Base-by-base conservation (phyloP, 2,797 vertebrate genomes). In the Acanthornis magna region DNA sequence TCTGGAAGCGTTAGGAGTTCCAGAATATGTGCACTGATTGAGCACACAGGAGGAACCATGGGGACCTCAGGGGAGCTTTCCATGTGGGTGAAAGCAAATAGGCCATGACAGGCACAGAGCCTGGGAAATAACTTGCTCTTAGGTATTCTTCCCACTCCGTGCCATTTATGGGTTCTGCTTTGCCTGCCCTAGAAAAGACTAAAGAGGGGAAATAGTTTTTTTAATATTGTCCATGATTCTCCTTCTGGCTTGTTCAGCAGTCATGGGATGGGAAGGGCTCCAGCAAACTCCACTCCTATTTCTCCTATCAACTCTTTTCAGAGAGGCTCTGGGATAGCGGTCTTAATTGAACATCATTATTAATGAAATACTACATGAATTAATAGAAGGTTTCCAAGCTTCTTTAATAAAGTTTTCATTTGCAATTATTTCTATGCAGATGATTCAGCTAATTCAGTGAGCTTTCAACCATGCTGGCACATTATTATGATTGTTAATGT, bases 291-390 rank as follows among this genome's bases (percentile, higher is more conserved):
- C 51, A 47, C 40, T 71, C 50, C 43, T 34, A 4, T 70, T 85
- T 86, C 77, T 66, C 61, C 43, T 68, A 32, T 78, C 70, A 93
- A 0, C 32, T 88, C 26, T 91, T 89, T 94, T 87, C 81, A 94
- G 89, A 58, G 65, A 87, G 89, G 43, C 60, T 73, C 51, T 42
- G 38, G 40, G 76, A 53, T 74, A 77, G 71, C 75, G 89, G 48
- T 72, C 83, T 94, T 96, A 96, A 96, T 61, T 95, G 77, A 94
- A 67, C 79, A 82, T 96, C 73, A 32, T 93, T 96, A 91, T 95
- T 93, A 93, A 90, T 89, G 71, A 76, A 91, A 63, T 68, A 36
- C 67, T 95, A 43, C 76, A 82, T 71, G 18, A 95, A 94, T 88
- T 95, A 96, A 92, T 93, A 92, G 83, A 91, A 66, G 50, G 81